Base-by-base conservation (phyloP, 2,113 vertebrate species). In the Neolamprologus toae region DNA sequence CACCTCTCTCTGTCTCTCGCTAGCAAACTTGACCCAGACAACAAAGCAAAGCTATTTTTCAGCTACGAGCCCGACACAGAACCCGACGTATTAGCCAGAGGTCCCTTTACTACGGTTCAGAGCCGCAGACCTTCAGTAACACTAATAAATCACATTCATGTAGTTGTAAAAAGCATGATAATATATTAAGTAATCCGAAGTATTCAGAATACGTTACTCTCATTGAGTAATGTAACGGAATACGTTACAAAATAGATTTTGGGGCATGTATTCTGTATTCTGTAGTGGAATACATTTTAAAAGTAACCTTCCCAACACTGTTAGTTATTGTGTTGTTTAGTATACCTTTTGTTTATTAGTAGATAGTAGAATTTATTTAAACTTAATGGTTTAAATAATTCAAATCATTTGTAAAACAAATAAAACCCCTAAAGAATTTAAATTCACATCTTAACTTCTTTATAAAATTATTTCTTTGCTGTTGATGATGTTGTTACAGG, bases 21-120 rank as follows among this genome's bases (percentile, higher is more conserved):
- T 23, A 23, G 23, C 23, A 23, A 23, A 23, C 23, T 23, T 23
- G 23, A 23, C 23, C 23, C 23, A 23, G 23, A 23, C 23, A 23
- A 23, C 23, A 23, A 23, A 23, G 23, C 23, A 23, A 23, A 23
- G 23, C 23, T 23, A 23, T 23, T 23, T 23, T 23, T 23, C 3
- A 3, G 23, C 23, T 23, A 23, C 23, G 23, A 23, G 23, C 23
- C 51, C 5, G 0, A 49, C 47, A 9, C 16, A 3, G 45, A 49
- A 49, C 16, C 16, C 3, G 26, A 19, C 2, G 0, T 49, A 47
- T 8, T 8, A 19, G 16, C 47, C 16, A 49, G 16, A 49, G 16
- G 13, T 45, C 13, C 1, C 47, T 19, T 49, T 49, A 19, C 47
- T 49, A 9, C 1, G 8, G 8, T 9, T 49, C 2, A 1, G 45